Base-by-base conservation (phyloP, 35 echinoderm and acorn worm genomes). In the Diadema setosum region DNA sequence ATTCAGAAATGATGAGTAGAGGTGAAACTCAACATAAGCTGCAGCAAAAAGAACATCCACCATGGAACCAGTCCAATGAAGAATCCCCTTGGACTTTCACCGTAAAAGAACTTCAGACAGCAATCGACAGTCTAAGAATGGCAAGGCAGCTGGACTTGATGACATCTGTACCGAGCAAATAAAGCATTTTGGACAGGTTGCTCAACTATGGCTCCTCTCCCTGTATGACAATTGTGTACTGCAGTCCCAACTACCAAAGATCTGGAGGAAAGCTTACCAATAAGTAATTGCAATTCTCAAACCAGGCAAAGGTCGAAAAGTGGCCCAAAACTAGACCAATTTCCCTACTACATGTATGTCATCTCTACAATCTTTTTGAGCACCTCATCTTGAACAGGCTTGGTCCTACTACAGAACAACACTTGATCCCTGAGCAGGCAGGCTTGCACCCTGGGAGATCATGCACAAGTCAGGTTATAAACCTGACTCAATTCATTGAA, bases 391-490 rank as follows among this genome's bases (percentile, higher is more conserved):
- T 91, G 45, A 91, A 91, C 81, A 91, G 80, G 31, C 55, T 91
- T 43, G 6, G 41, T 7, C 59, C 58, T 33, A 58, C 55, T 24
- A 58, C 59, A 33, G 88, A 91, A 57, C 60, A 91, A 40, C 42
- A 58, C 32, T 45, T 91, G 32, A 91, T 91, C 44, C 83, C 67
- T 9, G 83, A 91, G 25, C 45, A 61, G 36, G 82, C 83, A 45
- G 90, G 90, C 34, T 91, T 91, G 46, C 82, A 70, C 5, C 90
- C 90, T 2, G 82, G 90, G 43, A 92, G 82, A 49, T 92, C 65
- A 17, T 81, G 46, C 11, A 87, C 75, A 8, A 82, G 90, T 15
- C 90, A 82, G 57, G 36, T 87, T n/a, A 61, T 91, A 42, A 91
- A 85, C 82, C 83, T 91, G 14, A 91, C 83, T 58, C 83, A 76